phyloP scores from a whole-genome alignment of 2,113 vertebrate species.

The Oxygymnocypris stewartii region DNA sequence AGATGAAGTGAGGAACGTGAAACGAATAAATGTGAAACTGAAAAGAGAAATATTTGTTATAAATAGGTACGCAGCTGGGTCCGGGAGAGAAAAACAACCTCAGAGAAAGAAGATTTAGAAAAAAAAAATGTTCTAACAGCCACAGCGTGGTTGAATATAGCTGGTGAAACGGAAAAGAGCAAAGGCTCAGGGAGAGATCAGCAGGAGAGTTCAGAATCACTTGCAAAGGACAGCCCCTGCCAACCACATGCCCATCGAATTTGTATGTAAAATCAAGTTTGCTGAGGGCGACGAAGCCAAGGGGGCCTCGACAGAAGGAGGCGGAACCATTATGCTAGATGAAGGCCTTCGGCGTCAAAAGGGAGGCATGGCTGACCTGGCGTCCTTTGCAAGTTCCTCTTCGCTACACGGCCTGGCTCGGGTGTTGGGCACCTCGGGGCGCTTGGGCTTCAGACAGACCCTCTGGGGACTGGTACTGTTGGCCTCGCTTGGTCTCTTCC shows the following conservation, averaged over 20 bases:
- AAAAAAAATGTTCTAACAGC: not conserved
- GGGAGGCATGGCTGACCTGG: conserved; percentile 73
- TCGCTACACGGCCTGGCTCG: conserved; percentile 96
- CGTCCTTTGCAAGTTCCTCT: conserved; percentile 89
- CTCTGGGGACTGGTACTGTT: conserved; percentile 92
- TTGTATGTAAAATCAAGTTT: conserved; percentile 99
- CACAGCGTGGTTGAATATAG: conserved; percentile 1
- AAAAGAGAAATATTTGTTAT: not conserved
- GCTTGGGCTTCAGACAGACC: conserved; percentile 86
- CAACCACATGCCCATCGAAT: conserved; percentile 98
- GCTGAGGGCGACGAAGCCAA: conserved; percentile 95
- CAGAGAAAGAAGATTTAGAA: not conserved
- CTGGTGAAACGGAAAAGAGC: conserved; percentile 19
- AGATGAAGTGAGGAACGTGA: not conserved
- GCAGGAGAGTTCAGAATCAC: conserved; percentile 58
- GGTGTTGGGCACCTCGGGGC: conserved; percentile 77
- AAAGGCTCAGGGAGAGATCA: not conserved
- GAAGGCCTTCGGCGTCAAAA: conserved; percentile 79
- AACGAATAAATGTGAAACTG: not conserved
- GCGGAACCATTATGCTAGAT: conserved; percentile 89
- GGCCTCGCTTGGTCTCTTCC: conserved; percentile 86
- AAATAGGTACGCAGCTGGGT: not conserved
- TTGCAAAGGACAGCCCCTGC: conserved; percentile 73
- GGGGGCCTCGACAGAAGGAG: conserved; percentile 86
- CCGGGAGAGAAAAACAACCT: not conserved